Evolutionary conservation across 37 sponge, comb jelly and placozoan species (phyloP).

Genomic region (Petrosia ficiformis): DNA sequence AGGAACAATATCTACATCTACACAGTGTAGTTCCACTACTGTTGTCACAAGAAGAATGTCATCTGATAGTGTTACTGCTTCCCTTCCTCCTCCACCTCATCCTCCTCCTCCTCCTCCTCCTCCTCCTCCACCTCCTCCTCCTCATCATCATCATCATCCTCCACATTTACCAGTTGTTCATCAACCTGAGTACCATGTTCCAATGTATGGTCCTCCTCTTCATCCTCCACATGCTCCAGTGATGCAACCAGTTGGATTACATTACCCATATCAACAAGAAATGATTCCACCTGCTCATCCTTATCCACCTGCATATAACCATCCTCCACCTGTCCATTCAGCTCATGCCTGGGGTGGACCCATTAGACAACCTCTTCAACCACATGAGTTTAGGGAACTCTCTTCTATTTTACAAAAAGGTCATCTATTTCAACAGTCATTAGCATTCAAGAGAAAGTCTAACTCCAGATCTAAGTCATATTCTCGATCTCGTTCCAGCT

Average conservation of each 20-base stretch:
- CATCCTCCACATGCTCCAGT: not conserved
- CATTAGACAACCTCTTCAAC: not conserved
- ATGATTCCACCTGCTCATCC: too few species aligned
- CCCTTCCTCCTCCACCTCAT: too few species aligned
- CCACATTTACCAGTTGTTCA: not conserved
- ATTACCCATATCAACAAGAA: too few species aligned
- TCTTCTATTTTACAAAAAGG: not conserved
- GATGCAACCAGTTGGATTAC: too few species aligned
- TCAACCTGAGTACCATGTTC: not conserved
- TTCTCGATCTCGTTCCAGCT: constrained; percentile 1
- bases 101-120: not conserved
- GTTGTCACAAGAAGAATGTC: too few species aligned
- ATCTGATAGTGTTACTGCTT: too few species aligned
- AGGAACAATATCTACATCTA: too few species aligned
- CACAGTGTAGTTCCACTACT: too few species aligned
- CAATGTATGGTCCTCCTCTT: not conserved
- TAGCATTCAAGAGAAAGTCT: not conserved
- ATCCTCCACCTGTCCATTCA: too few species aligned
- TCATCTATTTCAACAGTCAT: not conserved
- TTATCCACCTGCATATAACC: too few species aligned
- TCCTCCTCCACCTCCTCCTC: not conserved
- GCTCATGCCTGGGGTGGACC: too few species aligned
- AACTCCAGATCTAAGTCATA: not conserved
- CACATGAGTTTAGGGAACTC: not conserved
- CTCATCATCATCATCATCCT: too few species aligned